Evolutionary conservation across 1,140 invertebrate genomes (phyloP).

Genomic region (Vanessa atalanta): DNA sequence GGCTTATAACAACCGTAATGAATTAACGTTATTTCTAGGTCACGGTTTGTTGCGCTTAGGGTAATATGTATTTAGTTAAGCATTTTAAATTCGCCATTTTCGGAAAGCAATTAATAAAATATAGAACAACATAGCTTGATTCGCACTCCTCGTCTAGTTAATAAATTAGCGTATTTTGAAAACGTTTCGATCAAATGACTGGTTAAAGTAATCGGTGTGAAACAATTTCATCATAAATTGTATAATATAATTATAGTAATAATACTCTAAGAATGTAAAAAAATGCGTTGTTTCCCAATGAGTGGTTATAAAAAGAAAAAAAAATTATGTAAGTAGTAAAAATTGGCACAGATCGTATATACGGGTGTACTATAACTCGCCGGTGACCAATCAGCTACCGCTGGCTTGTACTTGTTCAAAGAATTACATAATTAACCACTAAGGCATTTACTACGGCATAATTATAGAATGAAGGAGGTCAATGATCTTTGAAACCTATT

Average conservation of each 20-base stretch:
- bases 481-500: slow-evolving; percentile 33
- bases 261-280: too few relatives aligned
- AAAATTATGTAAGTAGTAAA: not conserved
- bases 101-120: too few relatives aligned
- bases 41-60: not conserved
- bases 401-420: slow-evolving; percentile 21
- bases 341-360: not conserved
- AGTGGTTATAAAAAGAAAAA: not conserved
- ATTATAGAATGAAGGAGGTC: slow-evolving; percentile 34
- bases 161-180: too few relatives aligned
- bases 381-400: slow-evolving; percentile 11
- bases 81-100: too few relatives aligned
- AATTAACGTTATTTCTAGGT: not conserved
- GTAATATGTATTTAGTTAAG: not conserved
- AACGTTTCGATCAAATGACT: too few relatives aligned
- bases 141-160: too few relatives aligned
- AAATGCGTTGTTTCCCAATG: too few relatives aligned
- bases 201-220: too few relatives aligned
- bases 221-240: too few relatives aligned
- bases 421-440: slow-evolving; percentile 31
- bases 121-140: too few relatives aligned
- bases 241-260: too few relatives aligned
- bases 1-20: not conserved
- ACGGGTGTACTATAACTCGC: not conserved
- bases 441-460: slow-evolving; percentile 30